Base-by-base conservation (phyloP, 2,797 vertebrate genomes). In the Melanotaenia maccullochi region DNA sequence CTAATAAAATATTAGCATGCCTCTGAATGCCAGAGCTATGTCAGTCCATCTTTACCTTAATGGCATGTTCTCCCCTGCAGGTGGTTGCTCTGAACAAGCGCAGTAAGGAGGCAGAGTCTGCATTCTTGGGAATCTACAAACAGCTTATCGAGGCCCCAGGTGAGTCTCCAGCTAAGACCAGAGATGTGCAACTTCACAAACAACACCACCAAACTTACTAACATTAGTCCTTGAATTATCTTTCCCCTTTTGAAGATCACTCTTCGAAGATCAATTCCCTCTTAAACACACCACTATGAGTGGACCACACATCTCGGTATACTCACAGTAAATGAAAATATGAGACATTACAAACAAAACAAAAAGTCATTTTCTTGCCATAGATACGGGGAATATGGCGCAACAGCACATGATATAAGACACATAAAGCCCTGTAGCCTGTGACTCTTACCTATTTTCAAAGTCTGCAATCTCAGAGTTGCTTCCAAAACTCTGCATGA, bases 21-120 rank as follows among this genome's bases (percentile, higher is more conserved):
- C 24, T 40, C 40, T 65, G 20, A 42, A 42, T 70, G 42, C 51
- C 64, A 7, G 40, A 33, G 57, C 81, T 56, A 44, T 59, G 74
- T 70, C 64, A 62, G 60, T 77, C 38, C 1, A 20, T 76, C 60
- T 79, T 84, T 77, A 76, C 74, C 47, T 73, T 79, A 85, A 86
- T 77, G 76, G 36, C 60, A 9, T 90, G 76, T 90, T 84, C 75
- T 86, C 65, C 83, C 66, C 88, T 86, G 87, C 91, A 99, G 98
- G 97, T 98, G 94, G 96, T 97, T 91, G 96, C 97, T 85, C 96
- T 99, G 92, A 96, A 96, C 93, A 97, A 97, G 91, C 96, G 98
- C 87, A 99, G 97, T 94, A 97, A 97, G 90, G 97, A 98, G 94
- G 97, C 97, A n/a, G 97, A 97, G 93, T 95, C 96, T 36, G 97